phyloP scores from a whole-genome alignment of 1,140 invertebrate genomes.

The Drosophila elegans region DNA sequence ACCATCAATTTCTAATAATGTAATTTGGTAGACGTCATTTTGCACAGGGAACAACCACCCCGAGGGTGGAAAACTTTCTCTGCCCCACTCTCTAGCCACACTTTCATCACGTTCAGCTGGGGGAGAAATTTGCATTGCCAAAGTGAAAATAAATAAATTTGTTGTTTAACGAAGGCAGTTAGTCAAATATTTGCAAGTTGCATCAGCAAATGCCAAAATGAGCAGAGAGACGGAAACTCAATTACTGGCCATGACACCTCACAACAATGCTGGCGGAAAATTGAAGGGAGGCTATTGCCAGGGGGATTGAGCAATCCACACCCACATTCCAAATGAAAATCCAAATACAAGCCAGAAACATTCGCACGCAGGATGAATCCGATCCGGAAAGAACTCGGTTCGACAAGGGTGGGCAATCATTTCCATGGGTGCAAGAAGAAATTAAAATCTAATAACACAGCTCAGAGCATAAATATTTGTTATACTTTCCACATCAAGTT shows the following conservation, averaged over 20 bases:
- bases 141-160: conserved; percentile 13
- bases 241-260: conserved; percentile 81
- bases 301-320: conserved; percentile 39
- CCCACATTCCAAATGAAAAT: conserved; percentile 39
- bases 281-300: conserved; percentile 2
- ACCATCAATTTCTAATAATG: conserved; percentile 83
- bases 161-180: conserved; percentile 71
- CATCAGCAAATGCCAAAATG: conserved; percentile 69
- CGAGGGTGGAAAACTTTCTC: conserved; percentile 32
- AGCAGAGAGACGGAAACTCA: conserved; percentile 69
- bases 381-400: not conserved
- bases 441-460: conserved; percentile 84
- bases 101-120: conserved; percentile 63
- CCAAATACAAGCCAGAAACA: conserved; percentile 68
- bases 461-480: conserved; percentile 82
- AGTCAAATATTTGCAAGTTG: conserved; percentile 80
- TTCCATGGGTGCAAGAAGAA: conserved; percentile 79
- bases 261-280: conserved; percentile 44
- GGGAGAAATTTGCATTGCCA: conserved; percentile 57
- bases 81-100: conserved; percentile 11
- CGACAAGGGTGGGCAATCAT: conserved; percentile 30
- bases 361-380: conserved; percentile 48
- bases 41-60: conserved; percentile 41
- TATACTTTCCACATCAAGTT: conserved; percentile 70
- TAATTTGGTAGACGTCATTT: conserved; percentile 81